Percentiles rank a stretch among this genome's conserved stretches.
These are phyloP conservation scores for Phlogophora meticulosa DNA, from an alignment of 2,888 invertebrate genomes.

Conservation along the genomic window DNA sequence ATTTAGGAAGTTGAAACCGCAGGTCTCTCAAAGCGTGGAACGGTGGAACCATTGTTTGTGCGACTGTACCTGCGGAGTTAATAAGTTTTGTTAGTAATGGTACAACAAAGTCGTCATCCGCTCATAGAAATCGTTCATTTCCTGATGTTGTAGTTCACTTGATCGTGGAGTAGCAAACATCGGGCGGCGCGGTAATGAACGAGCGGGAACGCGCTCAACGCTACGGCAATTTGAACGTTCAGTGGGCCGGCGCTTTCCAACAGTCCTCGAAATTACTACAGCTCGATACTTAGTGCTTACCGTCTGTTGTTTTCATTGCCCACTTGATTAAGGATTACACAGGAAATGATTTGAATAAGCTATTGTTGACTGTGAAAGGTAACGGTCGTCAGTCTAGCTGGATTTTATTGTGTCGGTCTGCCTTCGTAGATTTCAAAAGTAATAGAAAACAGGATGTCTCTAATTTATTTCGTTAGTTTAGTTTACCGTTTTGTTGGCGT, in stretches of 20 bases:
- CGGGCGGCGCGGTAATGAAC: conserved; percentile 79
- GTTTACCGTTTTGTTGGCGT: conserved; percentile 28
- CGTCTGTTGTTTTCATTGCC: conserved; percentile 68
- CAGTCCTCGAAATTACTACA: conserved; percentile 85
- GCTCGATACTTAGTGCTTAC: conserved; percentile 71
- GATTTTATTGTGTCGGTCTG: conserved; percentile 57
- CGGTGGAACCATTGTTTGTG: conserved; percentile 24
- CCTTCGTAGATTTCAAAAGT: conserved; percentile 52
- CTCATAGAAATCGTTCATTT: conserved; percentile 83
- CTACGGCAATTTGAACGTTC: conserved; percentile 87
- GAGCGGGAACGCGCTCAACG: conserved; percentile 76
- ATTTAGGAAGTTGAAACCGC: conserved; percentile 7
- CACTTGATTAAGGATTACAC: conserved; percentile 70
- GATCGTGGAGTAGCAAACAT: conserved; percentile 83
- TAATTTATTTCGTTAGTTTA: conserved; percentile 53
- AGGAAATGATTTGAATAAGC: conserved; percentile 67
- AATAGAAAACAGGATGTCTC: conserved; percentile 61
- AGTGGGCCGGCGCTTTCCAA: conserved; percentile 85
- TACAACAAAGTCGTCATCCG: conserved; percentile 57
- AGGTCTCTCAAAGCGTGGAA: not conserved
- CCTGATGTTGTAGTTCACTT: conserved; percentile 77
- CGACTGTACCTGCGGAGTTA: conserved; percentile 17
- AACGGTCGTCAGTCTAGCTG: conserved; percentile 56
- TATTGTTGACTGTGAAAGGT: conserved; percentile 65
- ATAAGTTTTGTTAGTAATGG: conserved; percentile 49